Evolutionary conservation across 2,888 invertebrate species (phyloP).

Genomic region (Microplitis manilae): DNA sequence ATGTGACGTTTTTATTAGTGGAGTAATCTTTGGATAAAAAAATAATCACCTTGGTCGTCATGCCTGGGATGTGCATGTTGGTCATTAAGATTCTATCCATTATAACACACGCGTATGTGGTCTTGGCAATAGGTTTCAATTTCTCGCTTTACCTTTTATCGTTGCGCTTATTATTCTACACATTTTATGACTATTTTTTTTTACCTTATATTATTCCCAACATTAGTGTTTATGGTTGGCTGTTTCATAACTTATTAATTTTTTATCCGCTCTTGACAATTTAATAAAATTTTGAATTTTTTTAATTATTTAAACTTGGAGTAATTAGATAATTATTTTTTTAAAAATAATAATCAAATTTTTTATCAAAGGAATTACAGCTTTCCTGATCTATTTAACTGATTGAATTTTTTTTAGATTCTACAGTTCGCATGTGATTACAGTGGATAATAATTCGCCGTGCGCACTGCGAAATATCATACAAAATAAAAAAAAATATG

Average conservation of each 20-base stretch:
- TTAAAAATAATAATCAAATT: no score
- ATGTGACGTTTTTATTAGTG: background rate
- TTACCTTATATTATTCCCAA: background rate
- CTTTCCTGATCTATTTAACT: no score
- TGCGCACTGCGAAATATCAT: no score
- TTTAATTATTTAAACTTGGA: no score
- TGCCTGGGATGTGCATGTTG: constrained; percentile 5
- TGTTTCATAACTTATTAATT: background rate
- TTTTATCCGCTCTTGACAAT: background rate
- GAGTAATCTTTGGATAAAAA: background rate
- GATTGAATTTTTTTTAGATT: no score
- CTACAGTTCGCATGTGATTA: no score
- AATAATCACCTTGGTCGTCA: constrained; percentile 3
- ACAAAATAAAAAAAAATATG: no score
- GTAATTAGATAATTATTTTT: no score
- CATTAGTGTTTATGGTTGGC: background rate
- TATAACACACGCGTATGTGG: constrained; percentile 16
- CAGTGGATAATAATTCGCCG: no score
- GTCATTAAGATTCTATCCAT: constrained; percentile 25
- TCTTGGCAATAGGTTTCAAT: constrained; percentile 21
- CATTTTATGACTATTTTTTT: background rate
- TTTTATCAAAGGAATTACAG: no score
- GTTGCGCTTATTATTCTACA: constrained; percentile 1
- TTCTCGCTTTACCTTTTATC: constrained; percentile 18
- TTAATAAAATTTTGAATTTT: no score